These are phyloP conservation scores for Trigoniulus corallinus DNA, from an alignment of 1,140 invertebrate species.

Conservation along the genomic window DNA sequence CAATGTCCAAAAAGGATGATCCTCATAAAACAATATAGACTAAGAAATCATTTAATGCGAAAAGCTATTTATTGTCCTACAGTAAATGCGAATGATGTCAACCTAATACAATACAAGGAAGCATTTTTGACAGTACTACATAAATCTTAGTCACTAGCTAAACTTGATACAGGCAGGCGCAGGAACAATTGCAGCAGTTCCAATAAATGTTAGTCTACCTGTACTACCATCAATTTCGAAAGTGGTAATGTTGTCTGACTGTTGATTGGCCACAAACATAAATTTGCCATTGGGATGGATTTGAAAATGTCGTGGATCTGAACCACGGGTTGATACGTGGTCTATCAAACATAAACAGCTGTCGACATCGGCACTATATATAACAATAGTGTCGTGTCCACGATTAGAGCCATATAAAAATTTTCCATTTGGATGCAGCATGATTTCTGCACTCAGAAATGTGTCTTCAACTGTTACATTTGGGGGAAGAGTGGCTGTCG, in stretches of 20 bases:
- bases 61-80: no score
- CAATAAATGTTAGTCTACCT: background rate
- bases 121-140: no score
- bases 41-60: no score
- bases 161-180: background rate
- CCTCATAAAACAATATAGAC: no score
- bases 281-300: background rate
- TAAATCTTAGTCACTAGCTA: no score
- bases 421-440: background rate
- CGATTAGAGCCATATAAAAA: background rate
- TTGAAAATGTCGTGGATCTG: background rate
- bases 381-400: background rate
- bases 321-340: background rate
- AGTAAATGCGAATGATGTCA: no score
- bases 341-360: background rate
- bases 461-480: background rate
- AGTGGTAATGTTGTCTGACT: background rate
- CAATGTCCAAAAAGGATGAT: no score
- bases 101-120: no score
- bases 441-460: background rate
- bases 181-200: background rate
- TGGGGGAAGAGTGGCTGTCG: background rate
- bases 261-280: background rate
- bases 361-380: background rate
- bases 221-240: background rate